Conservation (phyloP, 2,113 vertebrate species). For the Talpa occidentalis region DNA sequence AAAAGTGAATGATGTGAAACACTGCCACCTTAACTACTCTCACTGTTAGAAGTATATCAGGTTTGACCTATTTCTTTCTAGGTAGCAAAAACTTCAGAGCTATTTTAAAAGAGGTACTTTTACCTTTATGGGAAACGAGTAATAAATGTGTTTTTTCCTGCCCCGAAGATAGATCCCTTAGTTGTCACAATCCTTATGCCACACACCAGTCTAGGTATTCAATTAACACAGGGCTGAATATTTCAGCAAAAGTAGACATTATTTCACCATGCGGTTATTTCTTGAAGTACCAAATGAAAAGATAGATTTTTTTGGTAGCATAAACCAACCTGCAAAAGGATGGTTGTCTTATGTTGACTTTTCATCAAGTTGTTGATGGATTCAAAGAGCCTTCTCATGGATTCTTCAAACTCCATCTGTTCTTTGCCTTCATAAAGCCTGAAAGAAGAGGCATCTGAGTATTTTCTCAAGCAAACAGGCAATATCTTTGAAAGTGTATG, state of each 20-base stretch:
- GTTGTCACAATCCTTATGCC: neutral
- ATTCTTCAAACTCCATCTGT: conserved; percentile 96
- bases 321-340: conserved; percentile 92
- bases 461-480: conserved; percentile 58
- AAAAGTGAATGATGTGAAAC: neutral
- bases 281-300: neutral
- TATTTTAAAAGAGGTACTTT: neutral
- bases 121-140: neutral
- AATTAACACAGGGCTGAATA: neutral
- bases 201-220: neutral
- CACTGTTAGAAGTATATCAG: neutral
- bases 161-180: neutral
- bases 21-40: neutral
- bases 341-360: conserved; percentile 92
- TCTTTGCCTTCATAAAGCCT: conserved; percentile 98
- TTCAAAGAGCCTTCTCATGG: conserved; percentile 95
- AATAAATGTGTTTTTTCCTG: neutral
- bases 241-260: neutral
- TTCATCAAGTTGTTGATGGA: conserved; percentile 98
- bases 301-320: neutral
- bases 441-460: conserved; percentile 58
- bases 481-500: neutral
- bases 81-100: neutral
- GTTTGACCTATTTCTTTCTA: neutral
- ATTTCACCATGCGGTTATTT: neutral